Base-by-base conservation (phyloP, 2,113 vertebrate genomes). In the Rhinoderma darwinii region DNA sequence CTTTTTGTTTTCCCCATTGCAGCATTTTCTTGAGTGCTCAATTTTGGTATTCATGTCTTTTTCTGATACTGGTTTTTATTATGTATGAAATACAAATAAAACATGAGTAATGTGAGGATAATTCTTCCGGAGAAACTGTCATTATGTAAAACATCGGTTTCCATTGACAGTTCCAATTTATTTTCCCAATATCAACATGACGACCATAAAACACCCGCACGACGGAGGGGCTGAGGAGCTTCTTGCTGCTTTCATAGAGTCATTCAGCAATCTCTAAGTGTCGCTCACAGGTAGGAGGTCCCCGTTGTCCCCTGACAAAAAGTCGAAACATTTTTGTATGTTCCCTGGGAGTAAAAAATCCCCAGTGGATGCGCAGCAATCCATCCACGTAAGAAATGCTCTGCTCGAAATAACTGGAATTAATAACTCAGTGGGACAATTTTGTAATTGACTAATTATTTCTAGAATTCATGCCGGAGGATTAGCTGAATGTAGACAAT, bases 141-240 rank as follows among this genome's bases (percentile, higher is more conserved):
- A 83, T 83, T 70, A 68, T 83, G 82, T 70, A 70, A 83, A 70
- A 72, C 66, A 37, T 83, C 17, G 68, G 30, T 41, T 56, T 14
- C 37, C 70, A 37, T 74, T 74, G 68, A 74, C 44, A 56, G 63
- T 27, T 51, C 30, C 32, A 54, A 84, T 84, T 84, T 84, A 84
- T 84, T 74, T 74, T 74, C 39, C 35, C 47, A 41, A 74, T 73
- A 84, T 84, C 82, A 84, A 84, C 82, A 74, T 54, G 68, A 47
- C 20, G 47, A 51, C 32, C 20, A 56, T 84, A 84, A 84, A 73
- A 84, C 41, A 54, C 22, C 5, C 54, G 54, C 22, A 7, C 20
- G 18, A 20, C 6, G 59, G 41, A 20, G 59, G 27, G 44, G 80
- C 61, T 39, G 30, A 30, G 39, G 35, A 76, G n/a, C 22, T 2